phyloP scores from a whole-genome alignment of 2,797 vertebrate genomes.

The Hapalemur alaotrensis region DNA sequence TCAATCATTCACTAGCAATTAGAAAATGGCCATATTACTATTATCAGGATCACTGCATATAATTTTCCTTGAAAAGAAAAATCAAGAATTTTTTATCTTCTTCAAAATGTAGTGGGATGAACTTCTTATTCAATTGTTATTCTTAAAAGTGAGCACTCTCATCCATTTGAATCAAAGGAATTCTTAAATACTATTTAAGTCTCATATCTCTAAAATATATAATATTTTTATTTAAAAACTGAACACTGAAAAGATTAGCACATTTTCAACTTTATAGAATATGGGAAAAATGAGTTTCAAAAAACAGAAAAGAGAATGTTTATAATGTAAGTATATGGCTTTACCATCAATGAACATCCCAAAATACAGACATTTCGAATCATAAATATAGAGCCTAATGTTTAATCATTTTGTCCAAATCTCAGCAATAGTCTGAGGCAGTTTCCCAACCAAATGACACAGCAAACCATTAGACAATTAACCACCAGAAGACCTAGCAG shows the following conservation, averaged over 20 bases:
- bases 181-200: not conserved
- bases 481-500: not conserved
- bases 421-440: not conserved
- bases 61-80: not conserved
- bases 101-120: not conserved
- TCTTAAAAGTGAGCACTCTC: not conserved
- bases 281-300: not conserved
- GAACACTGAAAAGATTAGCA: not conserved
- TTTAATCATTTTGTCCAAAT: not conserved
- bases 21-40: not conserved
- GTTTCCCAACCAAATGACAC: not conserved
- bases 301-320: not conserved
- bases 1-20: not conserved
- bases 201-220: not conserved
- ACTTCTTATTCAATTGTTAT: not conserved
- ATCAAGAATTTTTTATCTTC: not conserved
- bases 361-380: not conserved
- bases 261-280: not conserved
- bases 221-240: slow-evolving; percentile 21
- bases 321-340: not conserved
- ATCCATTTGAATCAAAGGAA: slow-evolving; percentile 15
- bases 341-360: not conserved
- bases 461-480: not conserved
- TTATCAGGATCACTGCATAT: not conserved
- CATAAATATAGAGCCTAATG: not conserved